These are phyloP conservation scores for Cervus canadensis DNA, from an alignment of 2,113 vertebrate genomes.

Conservation along the genomic window DNA sequence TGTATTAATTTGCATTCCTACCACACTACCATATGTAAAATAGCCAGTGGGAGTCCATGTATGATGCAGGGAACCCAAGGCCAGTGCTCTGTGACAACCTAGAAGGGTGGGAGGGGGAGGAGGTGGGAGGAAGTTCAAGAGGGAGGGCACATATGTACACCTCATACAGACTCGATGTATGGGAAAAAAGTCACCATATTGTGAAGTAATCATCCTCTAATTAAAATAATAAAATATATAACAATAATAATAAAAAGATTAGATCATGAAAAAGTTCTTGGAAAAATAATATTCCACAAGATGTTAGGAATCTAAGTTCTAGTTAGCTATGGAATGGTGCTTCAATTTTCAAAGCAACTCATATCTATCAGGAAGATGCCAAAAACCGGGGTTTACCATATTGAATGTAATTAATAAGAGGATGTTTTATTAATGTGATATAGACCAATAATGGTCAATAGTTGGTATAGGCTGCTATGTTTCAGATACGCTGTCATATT, in stretches of 20 bases:
- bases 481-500: background rate
- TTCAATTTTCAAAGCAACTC: background rate
- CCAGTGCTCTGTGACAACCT: background rate
- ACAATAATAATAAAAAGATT: background rate
- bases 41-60: background rate
- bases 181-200: background rate
- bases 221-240: background rate
- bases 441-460: background rate
- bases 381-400: background rate
- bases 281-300: background rate
- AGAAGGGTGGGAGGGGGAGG: background rate
- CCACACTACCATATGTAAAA: background rate
- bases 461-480: background rate
- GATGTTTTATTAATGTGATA: background rate
- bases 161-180: background rate
- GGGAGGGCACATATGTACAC: background rate
- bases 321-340: background rate
- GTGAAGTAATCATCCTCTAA: background rate
- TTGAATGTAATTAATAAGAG: background rate
- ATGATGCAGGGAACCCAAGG: background rate
- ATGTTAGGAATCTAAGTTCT: background rate
- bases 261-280: background rate
- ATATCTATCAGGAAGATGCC: background rate
- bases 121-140: background rate
- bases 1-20: background rate